Percentiles rank a stretch among this genome's conserved stretches.
Evolutionary conservation across 2,113 vertebrate genomes (phyloP).

Genomic region (Pelecanus crispus): DNA sequence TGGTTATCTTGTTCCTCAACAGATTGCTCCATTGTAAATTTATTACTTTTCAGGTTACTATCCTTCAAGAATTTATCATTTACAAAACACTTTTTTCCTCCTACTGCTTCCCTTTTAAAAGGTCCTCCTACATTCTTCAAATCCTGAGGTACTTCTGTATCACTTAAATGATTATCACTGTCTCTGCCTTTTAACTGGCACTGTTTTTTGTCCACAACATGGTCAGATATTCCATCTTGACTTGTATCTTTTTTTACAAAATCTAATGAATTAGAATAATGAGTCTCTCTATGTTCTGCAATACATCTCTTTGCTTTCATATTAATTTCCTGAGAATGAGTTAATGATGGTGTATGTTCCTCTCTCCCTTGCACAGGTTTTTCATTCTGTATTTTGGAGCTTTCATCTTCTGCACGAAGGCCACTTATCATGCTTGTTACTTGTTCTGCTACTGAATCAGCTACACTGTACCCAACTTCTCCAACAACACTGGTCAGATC

Average conservation of each 20-base stretch:
- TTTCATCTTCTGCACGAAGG: conserved; percentile 75
- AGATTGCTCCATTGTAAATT: background rate
- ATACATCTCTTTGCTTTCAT: background rate
- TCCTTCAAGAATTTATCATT: conserved; percentile 6
- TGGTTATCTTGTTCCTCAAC: background rate
- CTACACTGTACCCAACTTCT: conserved; percentile 82
- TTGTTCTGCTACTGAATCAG: conserved; percentile 89
- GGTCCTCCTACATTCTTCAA: conserved; percentile 18
- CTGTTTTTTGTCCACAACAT: background rate
- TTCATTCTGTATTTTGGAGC: background rate
- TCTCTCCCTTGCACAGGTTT: background rate
- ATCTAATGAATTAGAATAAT: background rate
- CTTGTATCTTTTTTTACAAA: background rate
- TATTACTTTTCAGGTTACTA: background rate
- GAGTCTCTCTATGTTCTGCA: conserved; percentile 2
- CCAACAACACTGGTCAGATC: conserved; percentile 84
- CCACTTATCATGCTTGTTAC: conserved; percentile 85
- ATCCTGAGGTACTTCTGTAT: background rate
- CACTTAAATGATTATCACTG: background rate
- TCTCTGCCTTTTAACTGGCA: background rate
- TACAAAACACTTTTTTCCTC: conserved; percentile 11
- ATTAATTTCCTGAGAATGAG: background rate
- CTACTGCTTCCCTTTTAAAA: background rate
- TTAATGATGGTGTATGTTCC: background rate
- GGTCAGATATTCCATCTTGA: background rate